These are phyloP conservation scores for Gracilinanus agilis DNA, from an alignment of 2,113 vertebrate species.

Conservation along the genomic window DNA sequence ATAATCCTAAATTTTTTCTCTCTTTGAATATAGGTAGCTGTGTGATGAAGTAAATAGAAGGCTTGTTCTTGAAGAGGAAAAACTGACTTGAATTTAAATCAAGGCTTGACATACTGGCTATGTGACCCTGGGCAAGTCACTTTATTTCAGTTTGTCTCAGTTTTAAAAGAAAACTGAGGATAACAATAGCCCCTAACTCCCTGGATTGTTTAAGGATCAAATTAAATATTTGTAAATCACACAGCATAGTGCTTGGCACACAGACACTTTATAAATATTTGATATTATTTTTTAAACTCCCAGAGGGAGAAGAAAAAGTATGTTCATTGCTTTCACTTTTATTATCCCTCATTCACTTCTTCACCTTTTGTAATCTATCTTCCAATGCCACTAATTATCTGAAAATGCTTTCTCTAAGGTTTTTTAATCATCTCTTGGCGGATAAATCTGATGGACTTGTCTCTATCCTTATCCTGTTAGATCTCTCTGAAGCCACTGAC, in stretches of 20 bases:
- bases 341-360: too few relatives aligned
- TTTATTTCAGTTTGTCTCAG: background rate
- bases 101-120: background rate
- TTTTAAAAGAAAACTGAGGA: background rate
- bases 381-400: background rate
- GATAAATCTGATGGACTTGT: background rate
- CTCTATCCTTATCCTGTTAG: background rate
- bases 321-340: background rate
- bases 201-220: background rate
- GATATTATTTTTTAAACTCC: background rate
- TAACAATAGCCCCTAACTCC: background rate
- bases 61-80: background rate
- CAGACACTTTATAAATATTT: too few relatives aligned
- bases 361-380: too few relatives aligned
- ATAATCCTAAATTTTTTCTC: background rate
- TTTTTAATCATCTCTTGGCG: background rate
- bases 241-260: too few relatives aligned
- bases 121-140: background rate
- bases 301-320: background rate
- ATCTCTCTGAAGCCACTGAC: background rate
- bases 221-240: background rate
- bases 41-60: too few relatives aligned
- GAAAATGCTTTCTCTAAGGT: background rate
- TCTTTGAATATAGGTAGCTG: background rate
- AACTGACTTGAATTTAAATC: background rate